Evolutionary conservation across 2,797 vertebrate species (phyloP), one percentile per base, ranked within the genome.

Genomic region (Pangasius macronema): DNA sequence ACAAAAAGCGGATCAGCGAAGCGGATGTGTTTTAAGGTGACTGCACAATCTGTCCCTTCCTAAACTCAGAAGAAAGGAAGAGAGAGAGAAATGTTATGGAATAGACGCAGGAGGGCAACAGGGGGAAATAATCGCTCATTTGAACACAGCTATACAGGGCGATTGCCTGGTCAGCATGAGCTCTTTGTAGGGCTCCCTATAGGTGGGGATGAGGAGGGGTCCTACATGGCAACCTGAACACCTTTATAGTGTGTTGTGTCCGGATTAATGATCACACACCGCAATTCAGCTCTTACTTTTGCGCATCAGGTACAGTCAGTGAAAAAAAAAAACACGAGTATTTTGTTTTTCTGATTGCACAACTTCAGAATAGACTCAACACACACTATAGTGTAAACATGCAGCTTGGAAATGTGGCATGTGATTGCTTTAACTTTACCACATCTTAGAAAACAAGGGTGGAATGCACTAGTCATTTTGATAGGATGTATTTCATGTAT

Each of bases 131-230:
- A 84, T 87, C 76, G 70, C 84, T 87, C 87, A 76, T 89, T 90
- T 90, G 87, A 88, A 75, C 76, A 33, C 72, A 73, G 82, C 76
- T 85, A 87, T 90, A 86, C 88, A 84, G 73, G 57, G 86, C 68
- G 83, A 91, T 85, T 87, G 88, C 89, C 68, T 87, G 87, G 86
- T 85, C 90, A 91, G 89, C 89, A 72, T 90, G 90, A 61, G 85
- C 88, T 82, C 87, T 84, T 88, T 90, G 84, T 86, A 82, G 65
- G 67, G 30, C 11, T 73, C 55, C 65, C 75, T 57, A 61, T 55
- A 83, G 76, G 86, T n/a, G 72, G 59, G 18, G 61, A 83, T 70
- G 87, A 77, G 81, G 24, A 57, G 63, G 80, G 87, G 65, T 36
- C 77, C 59, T 33, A 82, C 53, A 83, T 63, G 83, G 68, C 76